Evolutionary conservation across 2,797 vertebrate species (phyloP).

Genomic region (Argyrosomus regius): DNA sequence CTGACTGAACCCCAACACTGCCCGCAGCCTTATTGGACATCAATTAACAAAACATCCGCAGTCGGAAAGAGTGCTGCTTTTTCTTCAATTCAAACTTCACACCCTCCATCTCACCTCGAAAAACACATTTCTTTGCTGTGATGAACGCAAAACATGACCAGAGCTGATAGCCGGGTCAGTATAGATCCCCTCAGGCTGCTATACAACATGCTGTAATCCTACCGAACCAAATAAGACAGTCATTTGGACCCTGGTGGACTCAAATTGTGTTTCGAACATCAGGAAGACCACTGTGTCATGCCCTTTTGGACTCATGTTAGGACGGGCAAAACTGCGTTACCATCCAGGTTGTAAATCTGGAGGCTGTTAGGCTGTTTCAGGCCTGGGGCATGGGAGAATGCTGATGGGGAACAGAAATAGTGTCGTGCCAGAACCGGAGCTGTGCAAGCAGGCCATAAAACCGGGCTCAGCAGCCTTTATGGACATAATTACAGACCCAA

Average conservation of each 20-base stretch:
- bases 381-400: too few species aligned
- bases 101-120: neutral
- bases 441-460: too few species aligned
- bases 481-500: too few species aligned
- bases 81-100: slow-evolving; percentile 1
- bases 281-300: neutral
- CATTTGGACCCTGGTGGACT: neutral
- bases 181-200: neutral
- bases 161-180: slow-evolving; percentile 4
- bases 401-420: too few species aligned
- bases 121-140: neutral
- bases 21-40: neutral
- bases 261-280: neutral
- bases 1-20: neutral
- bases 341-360: neutral
- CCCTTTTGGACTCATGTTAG: neutral
- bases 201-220: neutral
- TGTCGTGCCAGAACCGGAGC: too few species aligned
- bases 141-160: neutral
- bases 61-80: neutral
- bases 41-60: neutral
- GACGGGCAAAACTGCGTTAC: neutral
- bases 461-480: too few species aligned
- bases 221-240: neutral
- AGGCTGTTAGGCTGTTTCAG: too few species aligned